Evolutionary conservation across 2,113 vertebrate species (phyloP).

Genomic region (Pogona vitticeps): DNA sequence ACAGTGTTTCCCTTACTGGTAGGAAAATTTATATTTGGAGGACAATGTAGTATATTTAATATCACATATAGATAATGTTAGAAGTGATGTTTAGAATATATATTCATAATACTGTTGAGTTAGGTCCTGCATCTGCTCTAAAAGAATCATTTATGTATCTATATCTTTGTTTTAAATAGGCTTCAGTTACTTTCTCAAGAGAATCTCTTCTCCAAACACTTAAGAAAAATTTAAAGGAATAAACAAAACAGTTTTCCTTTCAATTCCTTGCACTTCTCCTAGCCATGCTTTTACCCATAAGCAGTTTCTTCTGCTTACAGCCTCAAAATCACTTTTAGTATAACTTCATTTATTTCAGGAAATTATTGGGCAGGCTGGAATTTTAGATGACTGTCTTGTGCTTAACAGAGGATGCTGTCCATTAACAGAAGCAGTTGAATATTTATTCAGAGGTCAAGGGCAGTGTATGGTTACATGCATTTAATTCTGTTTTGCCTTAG

Average conservation of each 20-base stretch:
- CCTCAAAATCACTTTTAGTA: not conserved
- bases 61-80: not conserved
- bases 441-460: slow-evolving; percentile 28
- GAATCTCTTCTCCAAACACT: not conserved
- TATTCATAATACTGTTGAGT: not conserved
- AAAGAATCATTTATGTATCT: not conserved
- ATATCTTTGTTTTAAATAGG: not conserved
- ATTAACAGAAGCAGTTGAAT: slow-evolving; percentile 29
- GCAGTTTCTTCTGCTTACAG: not conserved
- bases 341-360: not conserved
- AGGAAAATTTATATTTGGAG: not conserved
- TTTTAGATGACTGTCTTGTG: not conserved
- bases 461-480: not conserved
- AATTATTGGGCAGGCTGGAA: not conserved
- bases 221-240: not conserved
- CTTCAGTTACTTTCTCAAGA: not conserved
- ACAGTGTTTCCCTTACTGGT: not conserved
- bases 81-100: not conserved
- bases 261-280: not conserved
- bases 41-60: not conserved
- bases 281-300: not conserved
- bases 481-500: slow-evolving; percentile 12
- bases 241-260: not conserved
- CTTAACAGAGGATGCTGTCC: not conserved
- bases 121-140: not conserved